phyloP scores from a whole-genome alignment of 37 sponge, comb jelly and placozoan species.

The Sycon ciliatum region DNA sequence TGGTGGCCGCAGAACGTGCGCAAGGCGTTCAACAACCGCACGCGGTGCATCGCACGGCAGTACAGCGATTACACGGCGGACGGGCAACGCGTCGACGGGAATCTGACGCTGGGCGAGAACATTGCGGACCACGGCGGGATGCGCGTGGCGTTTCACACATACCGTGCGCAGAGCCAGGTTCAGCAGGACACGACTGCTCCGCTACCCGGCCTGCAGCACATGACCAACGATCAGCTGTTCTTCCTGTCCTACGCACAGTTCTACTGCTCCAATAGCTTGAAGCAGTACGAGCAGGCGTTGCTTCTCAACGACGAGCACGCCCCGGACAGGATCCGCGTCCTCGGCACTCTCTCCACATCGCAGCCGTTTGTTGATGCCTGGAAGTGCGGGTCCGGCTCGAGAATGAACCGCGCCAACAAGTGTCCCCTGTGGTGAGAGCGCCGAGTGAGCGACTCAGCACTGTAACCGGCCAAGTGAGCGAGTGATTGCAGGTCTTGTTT shows the following conservation, averaged over 20 bases:
- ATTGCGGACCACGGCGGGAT: slow-evolving; percentile 72
- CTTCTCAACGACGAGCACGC: no score
- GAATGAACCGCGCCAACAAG: slow-evolving; percentile 27
- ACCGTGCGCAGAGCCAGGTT: no score
- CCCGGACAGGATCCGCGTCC: no score
- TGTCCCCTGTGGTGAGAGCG: no score
- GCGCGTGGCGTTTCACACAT: slow-evolving; percentile 36
- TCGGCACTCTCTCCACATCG: slow-evolving; percentile 13
- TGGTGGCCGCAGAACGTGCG: slow-evolving; percentile 63
- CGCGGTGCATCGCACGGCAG: slow-evolving; percentile 56
- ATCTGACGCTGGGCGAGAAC: slow-evolving; percentile 59
- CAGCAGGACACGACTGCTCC: no score
- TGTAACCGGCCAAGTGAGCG: no score
- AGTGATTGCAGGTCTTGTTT: no score
- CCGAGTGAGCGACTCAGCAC: no score
- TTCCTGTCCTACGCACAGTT: slow-evolving; percentile 56
- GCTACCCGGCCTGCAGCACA: no score
- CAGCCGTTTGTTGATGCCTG: slow-evolving; percentile 20
- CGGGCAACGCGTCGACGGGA: slow-evolving; percentile 52
- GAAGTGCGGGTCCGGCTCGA: not conserved
- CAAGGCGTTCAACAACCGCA: slow-evolving; percentile 38
- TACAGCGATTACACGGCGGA: slow-evolving; percentile 46
- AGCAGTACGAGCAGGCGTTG: no score
- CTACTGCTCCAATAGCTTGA: slow-evolving; percentile 1
- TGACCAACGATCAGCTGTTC: slow-evolving; percentile 50